A percentile compares a stretch with the other conserved stretches of the same genome.
These are phyloP conservation scores for Poecilia picta DNA, from an alignment of 2,797 vertebrate genomes.

Conservation along the genomic window DNA sequence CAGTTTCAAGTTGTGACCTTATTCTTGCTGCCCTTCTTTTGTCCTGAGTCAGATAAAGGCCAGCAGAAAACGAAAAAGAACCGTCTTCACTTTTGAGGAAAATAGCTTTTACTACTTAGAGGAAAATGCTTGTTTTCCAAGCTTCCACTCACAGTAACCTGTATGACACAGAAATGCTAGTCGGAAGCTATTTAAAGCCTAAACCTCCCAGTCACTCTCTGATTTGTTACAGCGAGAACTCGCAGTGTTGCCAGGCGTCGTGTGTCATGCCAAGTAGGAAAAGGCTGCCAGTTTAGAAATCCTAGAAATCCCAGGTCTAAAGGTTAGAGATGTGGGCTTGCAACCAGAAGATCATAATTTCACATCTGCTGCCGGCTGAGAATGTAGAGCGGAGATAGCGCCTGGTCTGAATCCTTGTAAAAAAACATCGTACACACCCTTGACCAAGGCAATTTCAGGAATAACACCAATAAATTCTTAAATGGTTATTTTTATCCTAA, in stretches of 20 bases:
- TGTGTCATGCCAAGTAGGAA: conserved; percentile 48
- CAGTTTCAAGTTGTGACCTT: background rate
- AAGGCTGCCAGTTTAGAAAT: conserved; percentile 52
- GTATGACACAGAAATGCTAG: conserved; percentile 7
- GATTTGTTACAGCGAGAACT: conserved; percentile 38
- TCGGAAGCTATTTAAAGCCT: conserved; percentile 18
- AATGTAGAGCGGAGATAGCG: conserved; percentile 31
- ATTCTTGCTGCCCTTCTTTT: conserved; percentile 2
- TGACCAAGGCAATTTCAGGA: conserved; percentile 16
- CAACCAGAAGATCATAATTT: conserved; percentile 38
- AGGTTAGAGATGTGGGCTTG: conserved; percentile 53
- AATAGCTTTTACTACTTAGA: background rate
- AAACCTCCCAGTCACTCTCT: conserved; percentile 31
- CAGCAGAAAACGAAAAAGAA: background rate
- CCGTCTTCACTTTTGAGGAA: background rate
- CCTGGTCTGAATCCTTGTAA: conserved; percentile 21
- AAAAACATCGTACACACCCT: background rate
- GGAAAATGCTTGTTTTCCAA: background rate
- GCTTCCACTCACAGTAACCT: background rate
- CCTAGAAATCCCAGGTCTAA: conserved; percentile 49
- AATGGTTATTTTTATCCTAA: conserved; percentile 3
- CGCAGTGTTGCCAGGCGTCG: conserved; percentile 31
- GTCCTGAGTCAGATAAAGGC: background rate
- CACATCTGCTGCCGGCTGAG: conserved; percentile 26
- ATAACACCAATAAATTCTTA: background rate